Base-by-base conservation (phyloP, 2,888 invertebrate genomes). In the Mimumesa dahlbomi region DNA sequence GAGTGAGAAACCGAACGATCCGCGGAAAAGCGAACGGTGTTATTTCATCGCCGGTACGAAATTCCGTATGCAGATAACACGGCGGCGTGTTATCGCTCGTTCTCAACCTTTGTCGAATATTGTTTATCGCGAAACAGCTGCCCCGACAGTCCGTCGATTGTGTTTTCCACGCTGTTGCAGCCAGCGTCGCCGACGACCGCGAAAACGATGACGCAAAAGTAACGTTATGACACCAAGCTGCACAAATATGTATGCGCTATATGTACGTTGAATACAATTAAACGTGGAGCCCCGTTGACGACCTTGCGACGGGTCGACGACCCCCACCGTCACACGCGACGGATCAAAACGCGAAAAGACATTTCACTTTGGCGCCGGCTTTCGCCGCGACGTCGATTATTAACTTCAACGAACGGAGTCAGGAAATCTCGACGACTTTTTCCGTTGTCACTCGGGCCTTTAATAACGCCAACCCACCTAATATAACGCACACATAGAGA, bases 311-410 rank as follows among this genome's bases (percentile, higher is more conserved):
- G 40, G 68, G 77, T 77, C 71, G 64, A 49, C 63, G 74, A 77
- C 71, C 68, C 22, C 46, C 42, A n/a, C n/a, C n/a, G n/a, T 7
- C 38, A 14, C 4, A 31, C 40, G 64, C 22, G n/a, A 54, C 45
- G 36, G 61, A 70, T 67, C 58, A 70, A n/a, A 65, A 43, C 54
- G 62, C 56, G 43, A 69, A 64, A n/a, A 69, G 54, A 40, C 75
- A 74, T 79, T 79, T 80, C 69, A 74, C 77, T 57, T 48, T 59
- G 73, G 61, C 63, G 53, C 62, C 58, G 16, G 48, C 75, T 75
- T 71, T 77, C 65, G 72, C 57, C 65, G 25, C 53, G 64, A 34
- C 16, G 40, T 40, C n/a, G 61, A 72, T 69, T 69, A 75, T 75
- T 49, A 59, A 70, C 64, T 50, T 34, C 25, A 5, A n/a, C n/a